Evolutionary conservation across 2,888 invertebrate genomes (phyloP).

Genomic region (Hydrotaea cyrtoneurina): DNA sequence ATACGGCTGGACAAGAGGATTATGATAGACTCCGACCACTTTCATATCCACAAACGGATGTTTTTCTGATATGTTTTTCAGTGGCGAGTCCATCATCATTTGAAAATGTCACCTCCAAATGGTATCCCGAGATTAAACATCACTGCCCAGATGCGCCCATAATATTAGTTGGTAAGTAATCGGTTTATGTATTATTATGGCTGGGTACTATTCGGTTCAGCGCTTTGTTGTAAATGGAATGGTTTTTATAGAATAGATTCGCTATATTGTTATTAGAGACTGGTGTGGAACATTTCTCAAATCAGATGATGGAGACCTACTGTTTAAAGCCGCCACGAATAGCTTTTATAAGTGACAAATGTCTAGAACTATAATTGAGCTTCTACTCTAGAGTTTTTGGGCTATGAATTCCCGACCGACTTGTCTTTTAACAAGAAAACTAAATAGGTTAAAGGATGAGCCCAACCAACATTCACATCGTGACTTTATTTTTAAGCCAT

Average conservation of each 20-base stretch:
- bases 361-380: too few relatives aligned
- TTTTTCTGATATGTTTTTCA: constrained; percentile 99
- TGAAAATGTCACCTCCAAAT: constrained; percentile 99
- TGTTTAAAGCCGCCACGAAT: too few relatives aligned
- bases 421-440: too few relatives aligned
- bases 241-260: neutral
- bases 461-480: too few relatives aligned
- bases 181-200: constrained; percentile 2
- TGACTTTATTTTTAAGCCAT: too few relatives aligned
- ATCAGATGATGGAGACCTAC: too few relatives aligned
- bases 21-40: constrained; percentile 97
- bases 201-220: neutral
- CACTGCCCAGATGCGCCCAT: constrained; percentile 99
- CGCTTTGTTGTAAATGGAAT: neutral
- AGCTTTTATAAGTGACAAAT: too few relatives aligned
- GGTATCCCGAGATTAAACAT: constrained; percentile 99
- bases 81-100: constrained; percentile 99
- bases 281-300: neutral
- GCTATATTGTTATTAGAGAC: neutral
- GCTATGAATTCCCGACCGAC: too few relatives aligned
- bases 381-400: too few relatives aligned
- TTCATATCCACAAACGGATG: constrained; percentile 99
- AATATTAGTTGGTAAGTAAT: constrained; percentile 96
- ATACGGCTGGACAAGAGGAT: constrained; percentile 97
- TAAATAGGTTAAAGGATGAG: too few relatives aligned